A percentile compares a stretch with the other conserved stretches of the same genome.
These are phyloP conservation scores for Sericinus montela DNA, from an alignment of 2,888 invertebrate genomes.

Conservation along the genomic window DNA sequence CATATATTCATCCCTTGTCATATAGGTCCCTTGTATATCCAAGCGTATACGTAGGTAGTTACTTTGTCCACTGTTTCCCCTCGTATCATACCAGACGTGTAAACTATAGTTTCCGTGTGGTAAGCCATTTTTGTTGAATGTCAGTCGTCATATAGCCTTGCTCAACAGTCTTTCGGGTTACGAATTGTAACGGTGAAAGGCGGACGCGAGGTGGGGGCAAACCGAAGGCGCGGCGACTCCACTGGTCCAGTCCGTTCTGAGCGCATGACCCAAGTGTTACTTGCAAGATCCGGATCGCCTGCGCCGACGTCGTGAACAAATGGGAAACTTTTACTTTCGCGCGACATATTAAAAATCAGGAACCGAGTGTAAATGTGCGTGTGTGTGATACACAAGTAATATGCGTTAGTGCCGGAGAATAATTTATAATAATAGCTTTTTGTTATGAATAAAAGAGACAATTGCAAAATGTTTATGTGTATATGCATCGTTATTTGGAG, in stretches of 20 bases:
- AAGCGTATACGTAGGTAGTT: too few species aligned
- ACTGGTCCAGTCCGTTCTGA: slow-evolving; percentile 46
- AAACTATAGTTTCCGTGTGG: slow-evolving; percentile 59
- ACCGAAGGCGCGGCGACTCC: slow-evolving; percentile 36
- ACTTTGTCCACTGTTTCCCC: too few species aligned
- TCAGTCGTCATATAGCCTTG: slow-evolving; percentile 75
- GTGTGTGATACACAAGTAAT: slow-evolving; percentile 30
- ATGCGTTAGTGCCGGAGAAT: slow-evolving; percentile 54
- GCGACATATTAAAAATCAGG: slow-evolving; percentile 38
- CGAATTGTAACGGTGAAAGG: slow-evolving; percentile 56
- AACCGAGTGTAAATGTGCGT: slow-evolving; percentile 28
- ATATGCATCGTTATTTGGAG: slow-evolving; percentile 66
- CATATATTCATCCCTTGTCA: too few species aligned
- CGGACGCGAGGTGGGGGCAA: slow-evolving; percentile 64
- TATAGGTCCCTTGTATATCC: too few species aligned
- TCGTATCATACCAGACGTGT: slow-evolving; percentile 11
- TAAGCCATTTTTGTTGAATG: slow-evolving; percentile 68
- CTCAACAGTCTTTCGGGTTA: slow-evolving; percentile 66
- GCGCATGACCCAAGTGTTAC: slow-evolving; percentile 32
- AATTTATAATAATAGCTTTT: slow-evolving; percentile 26
- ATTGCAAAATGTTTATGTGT: slow-evolving; percentile 65
- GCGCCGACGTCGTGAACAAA: slow-evolving; percentile 18
- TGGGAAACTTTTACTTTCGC: slow-evolving; percentile 35
- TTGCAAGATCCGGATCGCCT: slow-evolving; percentile 23
- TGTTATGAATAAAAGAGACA: slow-evolving; percentile 35